Conservation (phyloP, 2,113 vertebrate species). For the Eretmochelys imbricata region DNA sequence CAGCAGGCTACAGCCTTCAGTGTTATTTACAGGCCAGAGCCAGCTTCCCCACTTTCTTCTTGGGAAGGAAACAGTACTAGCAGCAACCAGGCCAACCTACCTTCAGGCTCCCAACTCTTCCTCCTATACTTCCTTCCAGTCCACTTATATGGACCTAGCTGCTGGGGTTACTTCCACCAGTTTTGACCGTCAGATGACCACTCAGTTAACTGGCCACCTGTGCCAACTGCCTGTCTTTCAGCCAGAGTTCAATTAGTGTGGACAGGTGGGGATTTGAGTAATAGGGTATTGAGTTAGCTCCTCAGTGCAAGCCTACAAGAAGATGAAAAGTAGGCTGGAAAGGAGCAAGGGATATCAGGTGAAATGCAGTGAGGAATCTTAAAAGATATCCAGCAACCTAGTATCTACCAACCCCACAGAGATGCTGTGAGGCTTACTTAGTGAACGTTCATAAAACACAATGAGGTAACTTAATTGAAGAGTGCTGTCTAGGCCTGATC, state of each 20-base stretch:
- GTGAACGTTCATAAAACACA: accelerated
- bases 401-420: background rate
- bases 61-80: background rate
- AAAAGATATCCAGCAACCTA: background rate
- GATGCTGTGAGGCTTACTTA: background rate
- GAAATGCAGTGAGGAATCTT: background rate
- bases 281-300: background rate
- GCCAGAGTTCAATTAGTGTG: background rate
- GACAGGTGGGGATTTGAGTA: background rate
- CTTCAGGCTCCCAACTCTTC: background rate
- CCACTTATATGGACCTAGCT: background rate
- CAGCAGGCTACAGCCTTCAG: background rate
- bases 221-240: background rate
- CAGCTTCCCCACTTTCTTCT: background rate
- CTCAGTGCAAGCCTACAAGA: background rate
- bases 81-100: background rate
- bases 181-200: background rate
- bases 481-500: background rate
- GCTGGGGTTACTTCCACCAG: background rate
- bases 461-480: background rate
- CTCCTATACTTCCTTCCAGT: background rate
- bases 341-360: background rate
- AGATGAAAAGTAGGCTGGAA: background rate
- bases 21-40: background rate
- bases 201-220: background rate